Conservation (phyloP, 1,140 invertebrate genomes). For the Magallana gigas region DNA sequence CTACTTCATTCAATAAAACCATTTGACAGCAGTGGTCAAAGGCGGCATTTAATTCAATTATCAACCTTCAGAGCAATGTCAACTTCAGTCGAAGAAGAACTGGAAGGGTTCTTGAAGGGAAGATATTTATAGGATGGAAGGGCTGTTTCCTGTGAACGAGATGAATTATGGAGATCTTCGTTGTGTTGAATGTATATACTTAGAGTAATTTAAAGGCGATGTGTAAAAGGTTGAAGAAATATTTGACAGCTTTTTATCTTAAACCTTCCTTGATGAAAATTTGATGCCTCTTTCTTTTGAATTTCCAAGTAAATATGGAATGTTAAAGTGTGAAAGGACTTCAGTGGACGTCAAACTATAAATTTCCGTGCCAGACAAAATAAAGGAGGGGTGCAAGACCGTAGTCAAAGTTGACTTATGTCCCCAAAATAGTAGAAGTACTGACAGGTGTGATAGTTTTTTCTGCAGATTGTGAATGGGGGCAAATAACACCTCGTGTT, state of each 20-base stretch:
- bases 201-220: not conserved
- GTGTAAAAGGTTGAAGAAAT: not conserved
- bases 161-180: not conserved
- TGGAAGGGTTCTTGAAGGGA: not conserved
- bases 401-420: not conserved
- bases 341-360: not conserved
- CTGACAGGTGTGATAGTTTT: slow-evolving; percentile 14
- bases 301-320: not conserved
- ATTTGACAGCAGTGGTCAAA: slow-evolving; percentile 29
- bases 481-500: not conserved
- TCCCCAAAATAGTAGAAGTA: not conserved
- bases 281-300: not conserved
- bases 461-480: not conserved
- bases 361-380: not conserved
- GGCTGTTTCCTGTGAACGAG: not conserved
- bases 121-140: not conserved
- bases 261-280: slow-evolving; percentile 11
- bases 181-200: not conserved
- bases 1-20: not conserved
- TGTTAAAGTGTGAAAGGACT: not conserved
- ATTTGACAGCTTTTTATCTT: not conserved
- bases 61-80: slow-evolving; percentile 3
- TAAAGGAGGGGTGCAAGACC: not conserved
- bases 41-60: slow-evolving; percentile 24
- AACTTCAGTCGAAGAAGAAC: not conserved